These are phyloP conservation scores for Ictalurus furcatus DNA, from an alignment of 2,113 vertebrate species.

Conservation along the genomic window DNA sequence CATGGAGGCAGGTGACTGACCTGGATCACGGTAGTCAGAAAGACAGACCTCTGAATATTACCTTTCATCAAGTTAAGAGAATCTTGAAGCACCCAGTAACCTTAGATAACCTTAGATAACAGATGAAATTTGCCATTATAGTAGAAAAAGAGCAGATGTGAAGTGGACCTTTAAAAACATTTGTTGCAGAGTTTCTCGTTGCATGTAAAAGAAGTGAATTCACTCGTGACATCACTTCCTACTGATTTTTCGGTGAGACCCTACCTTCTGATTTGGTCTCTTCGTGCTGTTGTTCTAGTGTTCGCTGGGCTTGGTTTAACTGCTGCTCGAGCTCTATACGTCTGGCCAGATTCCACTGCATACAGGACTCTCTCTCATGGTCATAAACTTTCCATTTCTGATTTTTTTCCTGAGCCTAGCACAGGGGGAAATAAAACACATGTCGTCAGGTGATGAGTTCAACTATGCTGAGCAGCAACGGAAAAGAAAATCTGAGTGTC, in stretches of 20 bases:
- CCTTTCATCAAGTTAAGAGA: neutral
- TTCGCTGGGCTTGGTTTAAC: constrained; percentile 60
- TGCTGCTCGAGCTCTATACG: constrained; percentile 85
- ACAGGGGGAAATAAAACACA: constrained; percentile 25
- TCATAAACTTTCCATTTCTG: constrained; percentile 94
- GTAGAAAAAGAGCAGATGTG: neutral
- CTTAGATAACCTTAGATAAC: neutral
- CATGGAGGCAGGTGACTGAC: constrained; percentile 32
- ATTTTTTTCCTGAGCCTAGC: constrained; percentile 94
- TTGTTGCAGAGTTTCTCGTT: neutral
- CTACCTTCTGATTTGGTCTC: constrained; percentile 76
- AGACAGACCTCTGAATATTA: neutral
- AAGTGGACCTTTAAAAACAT: neutral
- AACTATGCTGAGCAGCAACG: neutral
- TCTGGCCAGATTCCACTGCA: constrained; percentile 80
- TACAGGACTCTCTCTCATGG: constrained; percentile 91
- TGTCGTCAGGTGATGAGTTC: neutral
- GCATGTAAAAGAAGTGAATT: neutral
- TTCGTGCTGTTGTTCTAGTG: constrained; percentile 68
- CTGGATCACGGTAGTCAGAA: neutral
- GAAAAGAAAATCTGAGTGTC: neutral
- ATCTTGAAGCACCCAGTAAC: neutral
- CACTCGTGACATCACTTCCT: neutral
- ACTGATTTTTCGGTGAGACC: neutral
- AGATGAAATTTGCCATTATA: neutral